Evolutionary conservation across 2,888 invertebrate genomes (phyloP).

Genomic region (Sarcophaga subvicina): DNA sequence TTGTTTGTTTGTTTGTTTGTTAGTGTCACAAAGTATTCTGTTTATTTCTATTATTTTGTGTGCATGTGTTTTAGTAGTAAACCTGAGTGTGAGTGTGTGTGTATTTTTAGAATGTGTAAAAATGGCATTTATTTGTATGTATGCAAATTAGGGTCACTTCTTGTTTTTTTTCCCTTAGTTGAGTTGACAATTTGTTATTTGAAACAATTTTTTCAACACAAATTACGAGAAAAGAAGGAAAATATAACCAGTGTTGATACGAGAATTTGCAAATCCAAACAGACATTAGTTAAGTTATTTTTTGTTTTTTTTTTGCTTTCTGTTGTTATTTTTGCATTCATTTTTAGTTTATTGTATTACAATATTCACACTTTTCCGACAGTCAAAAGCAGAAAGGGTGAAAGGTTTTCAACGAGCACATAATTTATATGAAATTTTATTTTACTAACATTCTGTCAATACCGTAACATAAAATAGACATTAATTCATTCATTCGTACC

Average conservation of each 20-base stretch:
- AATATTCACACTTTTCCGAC: constrained; percentile 4
- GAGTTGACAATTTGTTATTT: constrained; percentile 55
- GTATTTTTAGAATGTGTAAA: constrained; percentile 26
- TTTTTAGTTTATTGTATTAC: neutral
- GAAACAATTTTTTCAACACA: constrained; percentile 46
- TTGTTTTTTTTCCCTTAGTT: constrained; percentile 5
- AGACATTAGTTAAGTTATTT: constrained; percentile 50
- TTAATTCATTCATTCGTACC: neutral
- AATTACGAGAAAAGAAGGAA: constrained; percentile 40
- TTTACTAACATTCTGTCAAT: neutral
- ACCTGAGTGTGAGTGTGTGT: constrained; percentile 4
- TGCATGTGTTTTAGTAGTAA: neutral
- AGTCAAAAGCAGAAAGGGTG: constrained; percentile 8
- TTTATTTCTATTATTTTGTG: constrained; percentile 45
- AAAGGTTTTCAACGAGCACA: constrained; percentile 46
- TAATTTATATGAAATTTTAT: constrained; percentile 20
- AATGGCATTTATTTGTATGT: constrained; percentile 65
- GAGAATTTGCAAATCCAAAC: constrained; percentile 57
- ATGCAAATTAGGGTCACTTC: constrained; percentile 68
- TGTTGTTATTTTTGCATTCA: neutral
- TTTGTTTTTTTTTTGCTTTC: constrained; percentile 23
- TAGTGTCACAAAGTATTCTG: constrained; percentile 56
- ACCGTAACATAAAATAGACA: neutral
- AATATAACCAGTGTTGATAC: constrained; percentile 55
- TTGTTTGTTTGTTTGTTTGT: constrained; percentile 26